Base-by-base conservation (phyloP, 1,140 invertebrate species). In the Brachionus paranguensis region DNA sequence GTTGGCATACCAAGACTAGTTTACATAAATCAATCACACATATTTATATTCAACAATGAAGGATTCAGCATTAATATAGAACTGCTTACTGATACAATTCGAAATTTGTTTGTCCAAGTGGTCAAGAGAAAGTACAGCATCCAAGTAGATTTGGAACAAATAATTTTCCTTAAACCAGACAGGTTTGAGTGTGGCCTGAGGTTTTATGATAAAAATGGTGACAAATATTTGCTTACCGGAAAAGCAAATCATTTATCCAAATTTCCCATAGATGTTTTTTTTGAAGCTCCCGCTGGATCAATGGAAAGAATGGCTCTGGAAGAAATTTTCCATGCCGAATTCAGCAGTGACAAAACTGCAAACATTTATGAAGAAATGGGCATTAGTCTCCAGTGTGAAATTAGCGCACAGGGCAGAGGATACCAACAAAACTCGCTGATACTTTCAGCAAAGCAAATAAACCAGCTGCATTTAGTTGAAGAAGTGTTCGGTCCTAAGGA, bases 31-130 rank as follows among this genome's bases (percentile, higher is more conserved):
- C 10, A 68, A 33, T 33, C 27, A 27, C 65, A 68, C 14, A 11
- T 68, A 17, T 70, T 70, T 70, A 70, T 33, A 12, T 37, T 70
- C 65, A 70, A 70, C n/a, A 33, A 70, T 70, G 65, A 70, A 70
- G 65, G 65, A 37, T 70, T 70, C 37, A 70, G 37, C 37, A 70
- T 70, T 14, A 70, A 70, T 5, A 70, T 70, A 70, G 65, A 70
- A 70, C 37, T 70, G 14, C 14, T 70, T 11, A 70, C 27, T 17
- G 37, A 70, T 70, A n/a, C 37, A 37, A 70, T 70, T 37, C 29
- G 37, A 33, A 29, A 70, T n/a, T 41, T 37, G 27, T 70, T 70
- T 33, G 37, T 70, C 27, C 17, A 70, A 70, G 65, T 37, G 14
- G 37, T n/a, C 14, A 33, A 70, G n/a, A 33, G 37, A 37, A 70